A percentile compares a stretch with the other conserved stretches of the same genome.
Evolutionary conservation across 1,140 invertebrate genomes (phyloP).

Genomic region (Sipha flava): DNA sequence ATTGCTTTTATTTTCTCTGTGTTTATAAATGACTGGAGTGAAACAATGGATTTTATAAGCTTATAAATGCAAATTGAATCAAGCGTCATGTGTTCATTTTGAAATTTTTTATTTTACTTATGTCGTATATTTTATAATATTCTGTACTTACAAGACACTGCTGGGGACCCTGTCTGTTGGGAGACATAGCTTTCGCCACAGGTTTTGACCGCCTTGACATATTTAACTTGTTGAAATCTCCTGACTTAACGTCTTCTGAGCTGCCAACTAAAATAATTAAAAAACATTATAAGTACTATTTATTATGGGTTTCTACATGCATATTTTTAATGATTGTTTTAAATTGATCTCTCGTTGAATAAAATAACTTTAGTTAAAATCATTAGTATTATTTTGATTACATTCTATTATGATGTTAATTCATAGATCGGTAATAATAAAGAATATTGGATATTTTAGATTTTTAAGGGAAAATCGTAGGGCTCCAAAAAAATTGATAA

Average conservation of each 20-base stretch:
- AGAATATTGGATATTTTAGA: too few species aligned
- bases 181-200: conserved; percentile 63
- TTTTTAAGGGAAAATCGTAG: too few species aligned
- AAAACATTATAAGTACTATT: neutral
- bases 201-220: conserved; percentile 46
- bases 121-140: neutral
- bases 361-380: too few species aligned
- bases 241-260: conserved; percentile 37
- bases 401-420: too few species aligned
- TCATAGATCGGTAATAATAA: too few species aligned
- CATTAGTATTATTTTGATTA: too few species aligned
- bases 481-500: too few species aligned
- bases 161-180: conserved; percentile 68
- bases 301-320: too few species aligned
- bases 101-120: neutral
- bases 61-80: neutral
- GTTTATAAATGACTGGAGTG: neutral
- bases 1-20: neutral
- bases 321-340: too few species aligned
- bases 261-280: conserved; percentile 39
- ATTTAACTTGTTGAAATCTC: conserved; percentile 1
- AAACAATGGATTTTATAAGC: neutral
- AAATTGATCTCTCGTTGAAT: too few species aligned
- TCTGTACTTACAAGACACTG: conserved; percentile 59
- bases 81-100: neutral